These are phyloP conservation scores for Eulithis testata DNA, from an alignment of 2,888 invertebrate species.

Conservation along the genomic window DNA sequence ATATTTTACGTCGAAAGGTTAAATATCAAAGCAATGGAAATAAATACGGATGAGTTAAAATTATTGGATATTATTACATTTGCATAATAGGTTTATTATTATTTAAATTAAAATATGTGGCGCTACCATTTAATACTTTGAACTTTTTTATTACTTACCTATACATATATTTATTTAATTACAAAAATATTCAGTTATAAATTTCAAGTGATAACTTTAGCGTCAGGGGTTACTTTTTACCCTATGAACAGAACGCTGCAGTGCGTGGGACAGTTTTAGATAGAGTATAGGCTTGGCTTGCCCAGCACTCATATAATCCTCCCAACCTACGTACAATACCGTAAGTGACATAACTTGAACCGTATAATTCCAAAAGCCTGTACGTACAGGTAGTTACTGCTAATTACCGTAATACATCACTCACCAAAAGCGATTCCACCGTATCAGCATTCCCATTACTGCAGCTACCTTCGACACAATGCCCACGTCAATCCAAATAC, in stretches of 20 bases:
- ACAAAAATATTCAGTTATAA: no score
- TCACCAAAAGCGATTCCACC: constrained; percentile 17
- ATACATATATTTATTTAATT: no score
- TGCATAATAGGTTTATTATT: constrained; percentile 21
- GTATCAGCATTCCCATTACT: constrained; percentile 29
- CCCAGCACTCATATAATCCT: no score
- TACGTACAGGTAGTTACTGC: constrained; percentile 3
- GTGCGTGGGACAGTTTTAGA: no score
- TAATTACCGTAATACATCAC: constrained; percentile 29
- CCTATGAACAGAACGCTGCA: no score
- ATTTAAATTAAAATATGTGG: constrained; percentile 10
- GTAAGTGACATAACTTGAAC: not conserved
- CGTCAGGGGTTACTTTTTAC: no score
- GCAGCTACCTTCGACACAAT: constrained; percentile 34
- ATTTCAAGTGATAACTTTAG: no score
- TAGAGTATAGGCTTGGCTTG: no score
- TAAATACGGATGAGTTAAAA: constrained; percentile 17
- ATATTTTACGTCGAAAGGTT: constrained; percentile 32
- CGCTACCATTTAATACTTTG: not conserved
- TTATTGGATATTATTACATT: constrained; percentile 9
- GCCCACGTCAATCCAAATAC: constrained; percentile 35
- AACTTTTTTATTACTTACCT: no score
- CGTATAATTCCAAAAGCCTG: not conserved
- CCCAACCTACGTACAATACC: not conserved
- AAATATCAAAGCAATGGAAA: constrained; percentile 32